Conservation (phyloP, 2,113 vertebrate genomes). For the Ammospiza caudacuta region DNA sequence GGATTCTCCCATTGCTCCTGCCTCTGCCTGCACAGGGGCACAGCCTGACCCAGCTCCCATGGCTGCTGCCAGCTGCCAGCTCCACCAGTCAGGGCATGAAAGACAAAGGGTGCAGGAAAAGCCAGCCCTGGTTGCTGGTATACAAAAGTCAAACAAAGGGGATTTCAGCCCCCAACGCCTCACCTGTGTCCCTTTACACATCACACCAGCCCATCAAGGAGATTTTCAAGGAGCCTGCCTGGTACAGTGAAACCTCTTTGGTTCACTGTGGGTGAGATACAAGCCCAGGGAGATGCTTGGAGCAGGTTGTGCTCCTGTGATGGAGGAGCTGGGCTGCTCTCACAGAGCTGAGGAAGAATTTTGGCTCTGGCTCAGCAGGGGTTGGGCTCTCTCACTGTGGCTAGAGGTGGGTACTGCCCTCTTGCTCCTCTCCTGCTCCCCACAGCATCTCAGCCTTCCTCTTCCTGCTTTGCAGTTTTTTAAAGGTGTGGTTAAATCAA, state of each 20-base stretch:
- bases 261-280: neutral
- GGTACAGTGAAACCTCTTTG: neutral
- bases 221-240: neutral
- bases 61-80: neutral
- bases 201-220: neutral
- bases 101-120: rapidly evolving
- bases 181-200: rapidly evolving
- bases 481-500: neutral
- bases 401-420: rapidly evolving
- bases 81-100: neutral
- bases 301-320: neutral
- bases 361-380: neutral
- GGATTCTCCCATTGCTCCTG: neutral
- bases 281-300: neutral
- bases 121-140: neutral
- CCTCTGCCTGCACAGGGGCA: rapidly evolving
- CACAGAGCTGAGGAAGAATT: neutral
- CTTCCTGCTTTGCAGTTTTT: neutral
- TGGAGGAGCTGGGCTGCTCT: neutral
- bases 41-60: rapidly evolving
- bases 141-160: neutral
- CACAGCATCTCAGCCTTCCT: neutral
- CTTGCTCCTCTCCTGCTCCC: neutral
- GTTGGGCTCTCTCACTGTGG: rapidly evolving
- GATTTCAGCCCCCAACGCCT: rapidly evolving